Percentiles rank a stretch among this genome's conserved stretches.
Conservation (phyloP, 2,797 vertebrate genomes). For the Oreonectes daqikongensis region DNA sequence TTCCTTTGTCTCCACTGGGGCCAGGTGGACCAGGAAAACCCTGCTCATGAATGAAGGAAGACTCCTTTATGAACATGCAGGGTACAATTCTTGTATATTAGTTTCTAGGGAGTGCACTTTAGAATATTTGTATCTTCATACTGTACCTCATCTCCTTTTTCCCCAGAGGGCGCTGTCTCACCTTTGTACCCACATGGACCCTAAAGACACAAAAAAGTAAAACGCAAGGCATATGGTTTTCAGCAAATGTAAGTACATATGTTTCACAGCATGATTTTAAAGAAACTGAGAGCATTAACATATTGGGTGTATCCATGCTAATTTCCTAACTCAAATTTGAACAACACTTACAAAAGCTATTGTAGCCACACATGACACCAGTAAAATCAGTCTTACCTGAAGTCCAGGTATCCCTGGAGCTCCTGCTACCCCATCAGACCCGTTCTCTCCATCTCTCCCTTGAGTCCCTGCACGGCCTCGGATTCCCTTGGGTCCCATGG, state of each 20-base stretch:
- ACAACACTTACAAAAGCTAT: background rate
- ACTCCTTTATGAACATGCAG: background rate
- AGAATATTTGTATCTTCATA: slow-evolving; percentile 43
- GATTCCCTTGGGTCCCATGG: slow-evolving; percentile 72
- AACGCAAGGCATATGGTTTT: slow-evolving; percentile 7
- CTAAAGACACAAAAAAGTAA: slow-evolving; percentile 61
- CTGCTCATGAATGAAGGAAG: slow-evolving; percentile 58
- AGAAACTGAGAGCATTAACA: background rate
- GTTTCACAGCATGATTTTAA: background rate
- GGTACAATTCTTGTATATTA: slow-evolving; percentile 1
- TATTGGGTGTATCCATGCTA: background rate
- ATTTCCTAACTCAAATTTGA: background rate
- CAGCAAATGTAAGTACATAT: background rate
- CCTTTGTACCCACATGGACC: slow-evolving; percentile 80
- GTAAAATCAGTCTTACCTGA: slow-evolving; percentile 66
- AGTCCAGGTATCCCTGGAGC: slow-evolving; percentile 72
- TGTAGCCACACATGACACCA: background rate
- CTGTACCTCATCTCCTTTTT: slow-evolving; percentile 81
- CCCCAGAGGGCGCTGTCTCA: slow-evolving; percentile 72
- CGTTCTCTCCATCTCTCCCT: slow-evolving; percentile 72
- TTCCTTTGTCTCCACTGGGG: slow-evolving; percentile 72
- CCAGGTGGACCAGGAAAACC: slow-evolving; percentile 78
- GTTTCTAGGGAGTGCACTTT: background rate
- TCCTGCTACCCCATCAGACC: slow-evolving; percentile 73
- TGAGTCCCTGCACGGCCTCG: slow-evolving; percentile 70